A percentile compares a stretch with the other conserved stretches of the same genome.
These are phyloP conservation scores for Sebastes vulpes DNA, from an alignment of 2,797 vertebrate genomes.

Conservation along the genomic window DNA sequence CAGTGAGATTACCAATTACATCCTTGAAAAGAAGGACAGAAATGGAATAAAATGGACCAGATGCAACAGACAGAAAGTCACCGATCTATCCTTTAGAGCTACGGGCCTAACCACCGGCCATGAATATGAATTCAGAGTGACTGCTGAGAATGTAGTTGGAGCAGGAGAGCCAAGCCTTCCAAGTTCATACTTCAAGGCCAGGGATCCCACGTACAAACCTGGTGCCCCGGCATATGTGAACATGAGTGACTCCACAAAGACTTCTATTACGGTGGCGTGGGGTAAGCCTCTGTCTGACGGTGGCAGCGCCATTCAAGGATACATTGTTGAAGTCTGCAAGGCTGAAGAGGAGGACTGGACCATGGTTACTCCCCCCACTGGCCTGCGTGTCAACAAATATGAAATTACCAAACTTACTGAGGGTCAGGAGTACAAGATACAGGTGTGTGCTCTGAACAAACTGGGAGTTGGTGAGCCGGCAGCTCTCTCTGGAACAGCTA, in stretches of 20 bases:
- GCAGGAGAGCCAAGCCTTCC: conserved; percentile 92
- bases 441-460: conserved; percentile 97
- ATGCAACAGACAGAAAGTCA: conserved; percentile 95
- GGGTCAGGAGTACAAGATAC: conserved; percentile 95
- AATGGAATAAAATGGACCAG: conserved; percentile 96
- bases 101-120: conserved; percentile 92
- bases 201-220: conserved; percentile 96
- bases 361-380: conserved; percentile 94
- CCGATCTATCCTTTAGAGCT: conserved; percentile 94
- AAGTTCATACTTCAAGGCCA: conserved; percentile 93
- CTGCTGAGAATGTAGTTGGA: conserved; percentile 97
- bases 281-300: conserved; percentile 96
- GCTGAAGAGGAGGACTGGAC: conserved; percentile 97
- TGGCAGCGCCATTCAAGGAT: conserved; percentile 94
- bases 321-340: conserved; percentile 95
- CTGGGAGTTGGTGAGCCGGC: conserved; percentile 94
- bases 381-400: conserved; percentile 93
- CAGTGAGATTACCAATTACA: conserved; percentile 93
- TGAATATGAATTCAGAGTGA: conserved; percentile 97
- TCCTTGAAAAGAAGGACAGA: conserved; percentile 96
- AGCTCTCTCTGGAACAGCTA: conserved; percentile 90
- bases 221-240: conserved; percentile 93
- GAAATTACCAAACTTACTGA: conserved; percentile 95
- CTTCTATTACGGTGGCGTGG: conserved; percentile 92
- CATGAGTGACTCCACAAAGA: conserved; percentile 92